Percentiles rank a stretch among this genome's conserved stretches.
phyloP scores from a whole-genome alignment of 2,797 vertebrate species.

The Myotis vivesi region DNA sequence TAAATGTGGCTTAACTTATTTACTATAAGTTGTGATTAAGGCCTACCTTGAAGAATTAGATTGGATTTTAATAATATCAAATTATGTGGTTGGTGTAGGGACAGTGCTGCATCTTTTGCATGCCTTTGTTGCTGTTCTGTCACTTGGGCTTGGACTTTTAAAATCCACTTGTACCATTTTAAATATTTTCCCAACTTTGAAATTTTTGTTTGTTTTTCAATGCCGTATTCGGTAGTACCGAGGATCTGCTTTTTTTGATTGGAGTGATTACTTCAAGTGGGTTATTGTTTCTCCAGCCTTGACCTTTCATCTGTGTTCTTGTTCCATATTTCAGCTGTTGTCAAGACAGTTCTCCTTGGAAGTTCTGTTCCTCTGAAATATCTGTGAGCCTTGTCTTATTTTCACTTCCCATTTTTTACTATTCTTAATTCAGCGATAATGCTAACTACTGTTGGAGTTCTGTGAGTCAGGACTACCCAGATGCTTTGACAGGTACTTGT shows the following conservation, averaged over 20 bases:
- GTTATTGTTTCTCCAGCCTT: not conserved
- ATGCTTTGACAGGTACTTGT: not conserved
- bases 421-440: not conserved
- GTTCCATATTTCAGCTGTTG: not conserved
- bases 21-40: conserved; percentile 14
- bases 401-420: not conserved
- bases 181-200: not conserved
- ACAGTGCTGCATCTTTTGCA: not conserved
- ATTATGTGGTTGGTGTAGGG: not conserved
- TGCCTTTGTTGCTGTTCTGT: not conserved
- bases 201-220: not conserved
- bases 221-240: not conserved
- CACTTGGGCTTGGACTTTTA: not conserved
- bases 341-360: not conserved
- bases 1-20: conserved; percentile 3
- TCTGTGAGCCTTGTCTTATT: not conserved
- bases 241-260: not conserved
- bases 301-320: conserved; percentile 19
- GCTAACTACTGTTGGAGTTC: not conserved
- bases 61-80: not conserved
- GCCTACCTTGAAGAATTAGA: not conserved
- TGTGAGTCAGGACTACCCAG: not conserved
- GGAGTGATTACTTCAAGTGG: not conserved
- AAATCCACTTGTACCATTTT: not conserved
- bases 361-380: not conserved